Conservation (phyloP, 35 echinoderm and acorn worm species). For the Chiridota heheva region DNA sequence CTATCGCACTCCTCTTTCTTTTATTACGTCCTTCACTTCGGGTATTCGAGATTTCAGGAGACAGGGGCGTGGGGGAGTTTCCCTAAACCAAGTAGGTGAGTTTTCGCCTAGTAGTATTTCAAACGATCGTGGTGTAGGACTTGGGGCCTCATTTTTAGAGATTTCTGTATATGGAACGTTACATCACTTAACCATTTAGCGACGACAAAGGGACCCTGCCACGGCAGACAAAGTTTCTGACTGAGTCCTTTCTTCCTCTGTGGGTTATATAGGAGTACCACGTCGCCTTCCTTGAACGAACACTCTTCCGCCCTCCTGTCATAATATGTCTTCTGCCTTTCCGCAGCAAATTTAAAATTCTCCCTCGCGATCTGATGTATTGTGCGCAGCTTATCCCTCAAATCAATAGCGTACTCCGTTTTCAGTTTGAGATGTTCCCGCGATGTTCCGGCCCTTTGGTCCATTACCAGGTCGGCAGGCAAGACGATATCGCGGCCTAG, state of each 20-base stretch:
- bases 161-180: background rate
- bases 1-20: too few species aligned
- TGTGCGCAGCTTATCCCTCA: background rate
- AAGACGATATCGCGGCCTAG: conserved; percentile 16
- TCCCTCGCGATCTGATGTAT: conserved; percentile 10
- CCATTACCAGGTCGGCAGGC: conserved; percentile 20
- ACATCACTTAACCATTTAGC: background rate
- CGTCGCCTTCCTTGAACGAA: conserved; percentile 2
- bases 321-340: conserved; percentile 20
- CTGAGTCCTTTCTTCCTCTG: background rate
- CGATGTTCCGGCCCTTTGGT: background rate
- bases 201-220: background rate
- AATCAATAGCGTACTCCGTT: background rate
- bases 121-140: conserved; percentile 10
- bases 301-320: background rate
- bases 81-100: too few species aligned
- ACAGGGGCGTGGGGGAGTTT: too few species aligned
- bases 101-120: background rate
- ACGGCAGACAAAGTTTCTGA: conserved; percentile 3
- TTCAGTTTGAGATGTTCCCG: background rate
- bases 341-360: background rate
- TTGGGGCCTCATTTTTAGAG: background rate
- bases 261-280: conserved; percentile 43
- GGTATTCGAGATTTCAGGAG: too few species aligned
- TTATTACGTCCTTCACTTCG: too few species aligned